Evolutionary conservation across 2,797 vertebrate species (phyloP), one percentile per base, ranked within the genome.

Genomic region (Dipus sagitta): DNA sequence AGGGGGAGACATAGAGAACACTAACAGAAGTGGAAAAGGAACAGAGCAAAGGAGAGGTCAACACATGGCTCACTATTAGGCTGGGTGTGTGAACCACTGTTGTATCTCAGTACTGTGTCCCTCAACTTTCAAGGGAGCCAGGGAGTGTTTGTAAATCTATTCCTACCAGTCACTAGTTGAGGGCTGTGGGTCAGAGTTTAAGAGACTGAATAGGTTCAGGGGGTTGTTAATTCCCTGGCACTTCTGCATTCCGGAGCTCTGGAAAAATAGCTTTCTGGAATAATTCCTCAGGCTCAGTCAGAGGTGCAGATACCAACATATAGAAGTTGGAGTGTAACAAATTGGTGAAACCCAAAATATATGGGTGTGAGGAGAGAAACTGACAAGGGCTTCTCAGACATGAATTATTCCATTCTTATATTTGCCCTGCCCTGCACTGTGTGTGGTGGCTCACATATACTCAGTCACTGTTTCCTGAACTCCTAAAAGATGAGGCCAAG

Each of bases 401-500:
- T 42, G 32, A 64, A 28, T 65, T 54, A 18, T 38, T 91, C 84
- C n/a, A 58, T 81, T 78, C 24, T 92, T 38, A 1, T 54, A 28
- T 47, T 67, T 72, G 1, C 13, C n/a, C 26, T 64, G 47, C 24
- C 3, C 30, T 38, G 2, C 28, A 34, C 15, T 75, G 26, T 71
- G 17, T 5, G 34, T 95, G 76, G 42, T 32, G 77, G 10, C 17
- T 60, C 21, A 32, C 38, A 28, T 58, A 18, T n/a, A 26, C 14
- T 80, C 32, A 80, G 76, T 77, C 30, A 32, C 70, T 38, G 12
- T 38, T 93, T 75, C 68, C 52, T 54, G 20, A 83, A 74, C 68
- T 91, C 68, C 54, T 88, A 85, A 30, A 94, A 85, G n/a, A 26
- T 26, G 38, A 90, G 14, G 75, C 58, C 38, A 90, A 34, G 14